These are phyloP conservation scores for Palythoa grandis DNA, from an alignment of 92 coral and sea anemone species.

Conservation along the genomic window DNA sequence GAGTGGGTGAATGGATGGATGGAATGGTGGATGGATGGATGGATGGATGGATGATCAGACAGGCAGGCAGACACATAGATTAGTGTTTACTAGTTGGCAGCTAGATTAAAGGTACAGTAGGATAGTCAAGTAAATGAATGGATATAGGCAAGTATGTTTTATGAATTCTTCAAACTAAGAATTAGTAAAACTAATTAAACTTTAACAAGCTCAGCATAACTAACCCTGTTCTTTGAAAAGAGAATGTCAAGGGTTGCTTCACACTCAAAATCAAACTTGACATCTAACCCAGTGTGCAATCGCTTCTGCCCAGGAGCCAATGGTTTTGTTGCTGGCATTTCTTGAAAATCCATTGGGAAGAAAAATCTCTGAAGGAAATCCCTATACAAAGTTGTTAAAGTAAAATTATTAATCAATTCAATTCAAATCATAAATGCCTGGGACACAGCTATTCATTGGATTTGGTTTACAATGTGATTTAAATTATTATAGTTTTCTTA, in stretches of 20 bases:
- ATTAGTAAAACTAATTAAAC: background rate
- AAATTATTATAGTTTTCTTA: background rate
- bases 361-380: constrained; percentile 92
- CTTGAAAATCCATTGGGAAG: constrained; percentile 97
- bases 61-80: background rate
- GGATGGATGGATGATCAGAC: background rate
- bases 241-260: constrained; percentile 90
- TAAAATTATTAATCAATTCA: background rate
- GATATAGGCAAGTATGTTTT: too few species aligned
- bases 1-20: background rate
- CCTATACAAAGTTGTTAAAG: constrained; percentile 44
- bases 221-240: constrained; percentile 91
- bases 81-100: too few species aligned
- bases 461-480: background rate
- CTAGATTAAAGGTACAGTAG: too few species aligned
- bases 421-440: background rate
- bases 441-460: too few species aligned
- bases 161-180: background rate
- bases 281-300: constrained; percentile 93
- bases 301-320: constrained; percentile 95
- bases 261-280: constrained; percentile 89
- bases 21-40: background rate
- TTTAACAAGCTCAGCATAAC: constrained; percentile 16
- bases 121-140: too few species aligned
- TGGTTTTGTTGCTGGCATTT: constrained; percentile 89